Evolutionary conservation across 2,113 vertebrate species (phyloP), one percentile per base, ranked within the genome.

Genomic region (Sorex fumeus): DNA sequence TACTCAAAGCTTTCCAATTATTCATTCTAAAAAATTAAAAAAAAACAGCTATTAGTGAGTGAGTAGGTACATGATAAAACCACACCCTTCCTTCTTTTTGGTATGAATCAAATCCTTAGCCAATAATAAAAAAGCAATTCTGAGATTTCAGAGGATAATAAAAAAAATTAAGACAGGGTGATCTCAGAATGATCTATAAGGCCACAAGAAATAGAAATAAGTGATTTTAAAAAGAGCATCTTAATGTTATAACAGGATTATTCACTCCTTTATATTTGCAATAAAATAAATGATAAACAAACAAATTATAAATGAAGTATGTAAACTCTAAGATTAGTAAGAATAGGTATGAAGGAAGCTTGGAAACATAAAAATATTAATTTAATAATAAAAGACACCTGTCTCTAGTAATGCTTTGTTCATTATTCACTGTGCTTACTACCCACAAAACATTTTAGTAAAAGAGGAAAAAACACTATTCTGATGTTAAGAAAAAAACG

Each of bases 301-400:
- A 27, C 8, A 90, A 74, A 27, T 78, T 47, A 72, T 15, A 88
- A 66, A 21, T 69, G 28, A 71, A 89, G 27, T 40, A 40, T 30
- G 47, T 40, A 67, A 81, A 34, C 36, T 91, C 16, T 36, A 75
- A 66, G 28, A 64, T 1, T 40, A 21, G 30, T 67, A 80, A 32
- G n/a, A 60, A 18, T 2, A 50, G 19, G 62, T 69, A 60, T 67
- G 76, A 82, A 90, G 3, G 13, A 72, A 85, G 43, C 36, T 45
- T 53, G 8, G 11, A 43, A 19, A 79, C 34, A 60, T 76, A 1
- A 91, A 79, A 60, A 50, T 87, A 32, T 30, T 47, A 40, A 69
- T 50, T 90, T 64, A 84, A 70, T 40, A 66, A 87, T 76, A 74
- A 3, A 45, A 72, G 27, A 15, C n/a, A 74, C 78, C 43, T 36